Conservation (phyloP, 2,113 vertebrate species). For the Peromyscus leucopus region DNA sequence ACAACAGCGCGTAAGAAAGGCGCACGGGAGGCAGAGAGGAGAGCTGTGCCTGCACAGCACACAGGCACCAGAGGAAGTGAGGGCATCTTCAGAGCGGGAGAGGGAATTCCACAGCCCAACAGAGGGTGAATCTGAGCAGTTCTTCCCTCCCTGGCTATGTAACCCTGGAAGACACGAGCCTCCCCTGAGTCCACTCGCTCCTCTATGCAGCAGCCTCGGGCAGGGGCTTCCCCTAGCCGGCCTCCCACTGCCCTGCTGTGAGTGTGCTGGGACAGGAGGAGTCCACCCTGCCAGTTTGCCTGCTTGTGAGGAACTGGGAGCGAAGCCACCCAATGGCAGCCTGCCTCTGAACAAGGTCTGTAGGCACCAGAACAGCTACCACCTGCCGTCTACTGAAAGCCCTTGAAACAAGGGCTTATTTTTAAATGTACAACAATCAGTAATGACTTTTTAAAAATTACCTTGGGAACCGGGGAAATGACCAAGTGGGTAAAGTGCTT, state of each 20-base stretch:
- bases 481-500: neutral
- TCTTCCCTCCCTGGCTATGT: neutral
- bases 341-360: neutral
- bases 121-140: no score
- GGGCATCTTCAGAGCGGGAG: neutral
- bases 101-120: neutral
- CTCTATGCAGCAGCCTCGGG: neutral
- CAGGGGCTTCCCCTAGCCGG: neutral
- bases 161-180: rapidly evolving
- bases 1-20: neutral
- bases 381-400: neutral
- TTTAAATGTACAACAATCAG: neutral
- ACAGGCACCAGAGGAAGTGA: neutral
- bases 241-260: neutral
- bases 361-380: neutral
- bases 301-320: neutral
- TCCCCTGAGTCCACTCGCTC: neutral
- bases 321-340: neutral
- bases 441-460: neutral
- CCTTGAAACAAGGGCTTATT: neutral
- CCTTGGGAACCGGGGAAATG: neutral
- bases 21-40: neutral
- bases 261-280: neutral
- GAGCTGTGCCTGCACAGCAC: no score
- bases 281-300: neutral